Base-by-base conservation (phyloP, 2,888 invertebrate genomes). In the Orchestes rusci region DNA sequence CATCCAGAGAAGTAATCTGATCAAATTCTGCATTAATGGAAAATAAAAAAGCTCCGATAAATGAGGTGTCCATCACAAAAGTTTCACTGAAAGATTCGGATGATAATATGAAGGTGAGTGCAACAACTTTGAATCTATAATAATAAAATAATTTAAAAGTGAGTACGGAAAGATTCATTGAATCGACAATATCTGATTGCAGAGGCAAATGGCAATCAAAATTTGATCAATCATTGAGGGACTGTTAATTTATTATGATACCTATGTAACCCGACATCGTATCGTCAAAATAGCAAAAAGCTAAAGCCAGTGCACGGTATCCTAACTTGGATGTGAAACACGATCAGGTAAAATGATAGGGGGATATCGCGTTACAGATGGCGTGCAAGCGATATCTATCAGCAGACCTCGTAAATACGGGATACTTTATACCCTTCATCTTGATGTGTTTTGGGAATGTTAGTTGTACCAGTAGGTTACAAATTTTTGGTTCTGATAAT, bases 51-150 rank as follows among this genome's bases (percentile, higher is more conserved):
- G 29, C 13, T 5, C 44, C 43, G 4, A 39, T 47, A 16, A 34
- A 43, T 5, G 56, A 57, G 38, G 53, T 50, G 31, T 51, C 59
- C 20, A 53, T 56, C 36, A 49, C 54, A 18, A 57, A 57, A 45
- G 50, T 58, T 20, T 38, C 68, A 50, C 72, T 79, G 55, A 84
- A 84, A 68, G 82, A 82, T 67, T 83, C 84, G 65, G 83, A 84
- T 71, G 84, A 84, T 71, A 84, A 84, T 65, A 83, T 83, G 77
- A 83, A 84, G 77, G 84, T 84, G 71, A 60, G 65, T n/a, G 53
- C 37, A 16, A 27, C 10, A 27, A 2, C 16, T 28, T 38, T 44
- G 29, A 7, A 17, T n/a, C 12, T 32, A 18, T 31, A 18, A 5
- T 31, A 1, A 31, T 31, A 4, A 32, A 27, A n/a, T 16, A 19